A percentile compares a stretch with the other conserved stretches of the same genome.
Conservation (phyloP, 1,140 invertebrate species). For the Episyrphus balteatus region DNA sequence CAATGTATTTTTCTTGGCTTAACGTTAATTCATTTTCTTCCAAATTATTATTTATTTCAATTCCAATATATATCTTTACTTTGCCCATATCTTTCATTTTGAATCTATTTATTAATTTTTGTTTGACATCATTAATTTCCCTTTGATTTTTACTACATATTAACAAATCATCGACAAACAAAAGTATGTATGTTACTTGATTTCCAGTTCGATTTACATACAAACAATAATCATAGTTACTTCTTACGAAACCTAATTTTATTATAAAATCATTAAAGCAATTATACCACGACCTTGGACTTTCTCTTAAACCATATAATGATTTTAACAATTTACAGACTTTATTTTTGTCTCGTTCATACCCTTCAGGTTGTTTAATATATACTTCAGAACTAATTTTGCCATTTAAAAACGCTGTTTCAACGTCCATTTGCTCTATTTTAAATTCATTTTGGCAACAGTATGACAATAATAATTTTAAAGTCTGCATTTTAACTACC, state of each 20-base stretch:
- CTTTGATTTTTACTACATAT: conserved; percentile 8
- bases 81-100: conserved; percentile 27
- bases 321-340: conserved; percentile 6
- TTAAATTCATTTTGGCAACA: conserved; percentile 18
- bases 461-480: conserved; percentile 31
- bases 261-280: conserved; percentile 18
- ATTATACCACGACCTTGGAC: conserved; percentile 26
- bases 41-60: conserved; percentile 25
- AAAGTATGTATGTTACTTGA: conserved; percentile 12
- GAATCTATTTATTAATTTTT: conserved; percentile 21
- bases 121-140: conserved; percentile 18
- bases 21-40: conserved; percentile 20
- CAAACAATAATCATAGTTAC: conserved; percentile 8
- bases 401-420: conserved; percentile 35
- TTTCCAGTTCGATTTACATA: conserved; percentile 14
- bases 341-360: conserved; percentile 13
- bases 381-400: conserved; percentile 36
- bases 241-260: conserved; percentile 4
- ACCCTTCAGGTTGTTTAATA: conserved; percentile 34
- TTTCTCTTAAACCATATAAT: conserved; percentile 16
- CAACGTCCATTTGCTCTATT: conserved; percentile 23
- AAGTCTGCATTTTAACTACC: conserved; percentile 15
- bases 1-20: conserved; percentile 34
- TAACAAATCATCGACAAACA: conserved; percentile 12
- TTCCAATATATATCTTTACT: conserved; percentile 15